Evolutionary conservation across 2,888 invertebrate species (phyloP), one percentile per base, ranked within the genome.

Genomic region (Halictus quadricinctus): DNA sequence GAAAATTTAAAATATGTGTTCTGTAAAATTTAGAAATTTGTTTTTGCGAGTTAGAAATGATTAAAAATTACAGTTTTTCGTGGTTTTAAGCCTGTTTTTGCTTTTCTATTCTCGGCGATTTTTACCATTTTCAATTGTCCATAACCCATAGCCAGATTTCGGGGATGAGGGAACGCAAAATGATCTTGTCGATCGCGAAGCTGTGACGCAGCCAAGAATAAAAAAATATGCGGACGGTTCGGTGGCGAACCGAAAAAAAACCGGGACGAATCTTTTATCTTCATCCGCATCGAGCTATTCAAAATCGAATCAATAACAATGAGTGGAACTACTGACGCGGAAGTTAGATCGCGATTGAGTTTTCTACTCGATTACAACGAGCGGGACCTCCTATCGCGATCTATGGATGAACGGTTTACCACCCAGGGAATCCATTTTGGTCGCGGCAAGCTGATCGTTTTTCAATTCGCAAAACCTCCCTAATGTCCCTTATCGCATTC

Each of bases 311-410:
- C 89, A 88, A 89, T 89, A 88, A 91, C 88, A 91, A 90, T 89
- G 87, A 88, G 86, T 78, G 85, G 80, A 92, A 87, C 90, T 87
- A 90, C 85, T 77, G 90, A 91, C 83, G 91, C 90, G 92, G 88
- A 89, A 88, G 88, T 88, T 86, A 87, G 88, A 89, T 88, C 87
- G 85, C 86, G 90, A 90, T 91, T 87, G 89, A 88, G 88, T 92
- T 92, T 92, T 91, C 89, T 91, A 90, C 89, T 87, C 90, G 91
- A 91, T 90, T 91, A 87, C 89, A 86, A 80, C 84, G 84, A 89
- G 80, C 86, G 81, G 88, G 90, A 91, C 92, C 91, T 87, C 92
- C 91, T 82, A 91, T 86, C 84, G 91, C 64, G 91, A 88, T 87
- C 88, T 88, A 84, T 89, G 81, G 85, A 87, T 86, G 86, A 89